These are phyloP conservation scores for Seriola quinqueradiata DNA, from an alignment of 2,113 vertebrate species.

Conservation along the genomic window DNA sequence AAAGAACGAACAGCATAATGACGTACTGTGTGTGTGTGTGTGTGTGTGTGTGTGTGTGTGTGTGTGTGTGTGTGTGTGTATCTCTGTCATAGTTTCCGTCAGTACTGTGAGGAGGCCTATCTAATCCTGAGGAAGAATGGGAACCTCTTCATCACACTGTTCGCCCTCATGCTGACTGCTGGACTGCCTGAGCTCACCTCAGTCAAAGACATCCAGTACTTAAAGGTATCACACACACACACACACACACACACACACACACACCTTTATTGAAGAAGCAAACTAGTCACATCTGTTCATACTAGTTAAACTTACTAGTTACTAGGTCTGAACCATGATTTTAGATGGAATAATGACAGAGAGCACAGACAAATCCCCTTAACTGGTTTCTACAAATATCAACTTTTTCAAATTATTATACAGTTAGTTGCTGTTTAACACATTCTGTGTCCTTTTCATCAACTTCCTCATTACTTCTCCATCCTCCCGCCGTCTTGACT, in stretches of 20 bases:
- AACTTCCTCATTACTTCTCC: background rate
- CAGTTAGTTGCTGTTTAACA: background rate
- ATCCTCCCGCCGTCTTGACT: background rate
- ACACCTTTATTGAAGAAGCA: background rate
- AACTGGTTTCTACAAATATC: too few species aligned
- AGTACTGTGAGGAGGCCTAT: slow-evolving; percentile 97
- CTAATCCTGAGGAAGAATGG: slow-evolving; percentile 94
- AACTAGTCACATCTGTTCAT: too few species aligned
- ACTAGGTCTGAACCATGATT: too few species aligned
- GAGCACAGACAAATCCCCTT: too few species aligned
- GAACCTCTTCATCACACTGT: slow-evolving; percentile 98
- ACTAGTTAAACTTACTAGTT: too few species aligned
- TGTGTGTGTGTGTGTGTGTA: background rate
- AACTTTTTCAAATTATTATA: too few species aligned
- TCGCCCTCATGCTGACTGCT: slow-evolving; percentile 98
- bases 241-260: background rate
- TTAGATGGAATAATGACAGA: too few species aligned
- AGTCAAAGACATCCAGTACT: slow-evolving; percentile 98
- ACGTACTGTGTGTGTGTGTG: too few species aligned
- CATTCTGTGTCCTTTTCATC: background rate
- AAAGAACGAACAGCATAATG: too few species aligned
- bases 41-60: too few species aligned
- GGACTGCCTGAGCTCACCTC: slow-evolving; percentile 97
- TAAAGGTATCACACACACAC: slow-evolving; percentile 88
- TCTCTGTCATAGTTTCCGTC: slow-evolving; percentile 90